Percentiles rank a stretch among this genome's conserved stretches.
phyloP scores from a whole-genome alignment of 2,797 vertebrate genomes.

The Protosalanx chinensis region DNA sequence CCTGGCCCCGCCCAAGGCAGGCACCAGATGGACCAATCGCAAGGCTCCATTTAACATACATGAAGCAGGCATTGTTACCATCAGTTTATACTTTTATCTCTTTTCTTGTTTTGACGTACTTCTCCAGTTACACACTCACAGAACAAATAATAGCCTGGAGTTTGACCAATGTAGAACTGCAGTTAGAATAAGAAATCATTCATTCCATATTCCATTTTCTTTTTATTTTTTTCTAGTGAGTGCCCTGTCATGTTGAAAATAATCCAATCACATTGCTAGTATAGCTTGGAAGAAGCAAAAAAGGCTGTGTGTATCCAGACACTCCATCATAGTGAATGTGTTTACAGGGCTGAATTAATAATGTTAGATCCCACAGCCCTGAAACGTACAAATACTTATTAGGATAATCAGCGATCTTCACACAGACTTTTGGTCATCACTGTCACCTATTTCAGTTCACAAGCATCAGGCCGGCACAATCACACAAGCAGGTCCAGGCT shows the following conservation, averaged over 20 bases:
- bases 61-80: conserved; percentile 21
- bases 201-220: conserved; percentile 36
- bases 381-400: too few relatives aligned
- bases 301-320: too few relatives aligned
- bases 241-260: conserved; percentile 4
- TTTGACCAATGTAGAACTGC: conserved; percentile 35
- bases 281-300: conserved; percentile 4
- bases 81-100: conserved; percentile 12
- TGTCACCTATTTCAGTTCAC: background rate
- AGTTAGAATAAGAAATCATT: conserved; percentile 53
- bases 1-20: too few relatives aligned
- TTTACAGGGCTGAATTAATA: background rate
- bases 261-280: background rate
- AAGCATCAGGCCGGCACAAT: conserved; percentile 1
- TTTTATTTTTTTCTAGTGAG: background rate
- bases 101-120: conserved; percentile 13
- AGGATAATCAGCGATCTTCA: too few relatives aligned
- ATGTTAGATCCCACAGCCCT: too few relatives aligned
- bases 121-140: conserved; percentile 5
- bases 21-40: background rate
- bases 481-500: conserved; percentile 3
- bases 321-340: conserved; percentile 11
- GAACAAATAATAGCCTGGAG: conserved; percentile 29
- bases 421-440: too few relatives aligned
- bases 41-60: conserved; percentile 11